Evolutionary conservation across 2,797 vertebrate genomes (phyloP).

Genomic region (Bradypodion pumilum): DNA sequence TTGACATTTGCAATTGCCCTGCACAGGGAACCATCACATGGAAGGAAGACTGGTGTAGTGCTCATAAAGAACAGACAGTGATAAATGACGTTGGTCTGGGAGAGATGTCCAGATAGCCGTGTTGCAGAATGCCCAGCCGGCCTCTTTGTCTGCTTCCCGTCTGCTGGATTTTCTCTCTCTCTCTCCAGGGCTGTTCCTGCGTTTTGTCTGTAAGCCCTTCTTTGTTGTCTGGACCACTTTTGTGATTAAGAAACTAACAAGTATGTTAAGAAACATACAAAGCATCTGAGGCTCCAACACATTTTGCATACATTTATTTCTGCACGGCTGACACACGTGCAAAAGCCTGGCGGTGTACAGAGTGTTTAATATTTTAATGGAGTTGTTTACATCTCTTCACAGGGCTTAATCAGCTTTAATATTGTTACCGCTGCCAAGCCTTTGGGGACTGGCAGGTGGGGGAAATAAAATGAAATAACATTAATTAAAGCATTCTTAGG

Average conservation of each 20-base stretch:
- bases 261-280: neutral
- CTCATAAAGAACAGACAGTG: conserved; percentile 36
- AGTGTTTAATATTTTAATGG: neutral
- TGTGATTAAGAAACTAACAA: neutral
- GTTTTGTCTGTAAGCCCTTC: conserved; percentile 40
- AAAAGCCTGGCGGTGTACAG: neutral
- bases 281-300: neutral
- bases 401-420: neutral
- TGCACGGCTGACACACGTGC: neutral
- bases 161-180: conserved; percentile 22
- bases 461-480: neutral
- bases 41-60: neutral
- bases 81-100: conserved; percentile 19
- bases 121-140: neutral
- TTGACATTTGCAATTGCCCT: conserved; percentile 1
- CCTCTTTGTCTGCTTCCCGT: conserved; percentile 21
- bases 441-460: neutral
- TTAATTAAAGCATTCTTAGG: neutral
- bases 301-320: neutral
- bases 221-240: conserved; percentile 24
- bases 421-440: neutral
- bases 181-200: conserved; percentile 32
- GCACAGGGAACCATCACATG: neutral
- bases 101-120: neutral
- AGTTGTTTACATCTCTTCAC: neutral